A percentile compares a stretch with the other conserved stretches of the same genome.
phyloP scores from a whole-genome alignment of 2,797 vertebrate species.

The Sebastes jordani region DNA sequence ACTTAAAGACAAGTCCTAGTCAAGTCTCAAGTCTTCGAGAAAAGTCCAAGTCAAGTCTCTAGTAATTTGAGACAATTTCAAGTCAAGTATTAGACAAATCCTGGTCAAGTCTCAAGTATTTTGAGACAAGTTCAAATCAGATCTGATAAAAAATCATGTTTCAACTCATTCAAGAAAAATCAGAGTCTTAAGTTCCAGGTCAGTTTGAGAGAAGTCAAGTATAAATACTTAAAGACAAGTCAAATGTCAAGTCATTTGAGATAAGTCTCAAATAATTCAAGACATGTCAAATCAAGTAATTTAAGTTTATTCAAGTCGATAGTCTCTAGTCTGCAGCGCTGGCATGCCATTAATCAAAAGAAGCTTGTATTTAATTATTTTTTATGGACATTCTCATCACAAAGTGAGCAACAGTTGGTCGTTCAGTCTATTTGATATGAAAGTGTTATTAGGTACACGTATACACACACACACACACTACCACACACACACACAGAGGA shows the following conservation, averaged over 20 bases:
- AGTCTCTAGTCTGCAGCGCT: no score
- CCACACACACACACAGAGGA: neutral
- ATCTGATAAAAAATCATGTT: neutral
- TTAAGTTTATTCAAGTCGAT: neutral
- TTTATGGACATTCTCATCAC: neutral
- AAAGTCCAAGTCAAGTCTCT: neutral
- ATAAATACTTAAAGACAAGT: no score
- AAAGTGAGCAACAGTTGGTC: neutral
- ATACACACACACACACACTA: no score
- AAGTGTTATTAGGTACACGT: no score
- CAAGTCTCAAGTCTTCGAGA: neutral
- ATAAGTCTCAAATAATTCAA: no score
- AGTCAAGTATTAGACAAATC: neutral
- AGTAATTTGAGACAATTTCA: neutral
- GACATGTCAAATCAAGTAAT: no score
- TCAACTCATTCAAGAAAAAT: neutral
- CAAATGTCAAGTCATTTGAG: no score
- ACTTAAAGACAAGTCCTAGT: neutral
- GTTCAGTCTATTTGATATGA: neutral
- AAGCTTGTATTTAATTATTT: no score
- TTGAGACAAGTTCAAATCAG: neutral
- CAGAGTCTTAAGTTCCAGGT: neutral
- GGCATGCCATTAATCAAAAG: neutral
- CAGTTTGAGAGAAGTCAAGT: neutral
- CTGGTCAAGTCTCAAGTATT: neutral